Percentiles rank a stretch among this genome's conserved stretches.
phyloP scores from a whole-genome alignment of 2,797 vertebrate species.

The Sternarchorhynchus goeldii region DNA sequence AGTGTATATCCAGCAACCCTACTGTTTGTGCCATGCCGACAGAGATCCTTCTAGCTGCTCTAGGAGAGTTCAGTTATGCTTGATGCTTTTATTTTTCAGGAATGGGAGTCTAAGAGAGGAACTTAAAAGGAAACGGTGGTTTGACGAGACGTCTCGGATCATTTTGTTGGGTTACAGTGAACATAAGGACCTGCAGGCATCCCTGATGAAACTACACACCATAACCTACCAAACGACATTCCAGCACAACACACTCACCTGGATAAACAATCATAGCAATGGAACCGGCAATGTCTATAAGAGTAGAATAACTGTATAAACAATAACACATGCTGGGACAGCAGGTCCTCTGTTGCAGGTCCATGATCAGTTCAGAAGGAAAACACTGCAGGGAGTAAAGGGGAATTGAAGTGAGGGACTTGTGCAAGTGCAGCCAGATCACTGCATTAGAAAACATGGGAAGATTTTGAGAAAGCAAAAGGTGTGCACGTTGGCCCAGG shows the following conservation, averaged over 20 bases:
- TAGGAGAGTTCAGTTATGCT: background rate
- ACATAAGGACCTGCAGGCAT: background rate
- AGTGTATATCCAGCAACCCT: background rate
- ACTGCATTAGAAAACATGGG: background rate
- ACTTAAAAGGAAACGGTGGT: constrained; percentile 69
- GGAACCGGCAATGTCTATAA: background rate
- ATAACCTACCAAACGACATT: too few relatives aligned
- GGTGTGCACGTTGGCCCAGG: too few relatives aligned
- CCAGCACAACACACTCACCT: background rate
- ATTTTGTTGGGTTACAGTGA: background rate
- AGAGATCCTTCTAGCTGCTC: background rate
- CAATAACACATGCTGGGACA: background rate
- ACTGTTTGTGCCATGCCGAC: background rate
- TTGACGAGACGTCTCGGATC: background rate
- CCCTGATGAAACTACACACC: background rate
- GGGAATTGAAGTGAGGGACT: background rate
- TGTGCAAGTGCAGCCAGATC: background rate
- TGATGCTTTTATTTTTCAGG: constrained; percentile 74
- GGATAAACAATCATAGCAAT: background rate
- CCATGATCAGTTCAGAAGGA: background rate
- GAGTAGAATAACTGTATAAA: background rate
- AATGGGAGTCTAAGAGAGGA: constrained; percentile 95
- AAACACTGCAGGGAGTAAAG: background rate
- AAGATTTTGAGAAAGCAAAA: background rate
- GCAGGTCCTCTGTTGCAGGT: background rate